These are phyloP conservation scores for Protonibea diacanthus DNA, from an alignment of 2,797 vertebrate species.

Conservation along the genomic window DNA sequence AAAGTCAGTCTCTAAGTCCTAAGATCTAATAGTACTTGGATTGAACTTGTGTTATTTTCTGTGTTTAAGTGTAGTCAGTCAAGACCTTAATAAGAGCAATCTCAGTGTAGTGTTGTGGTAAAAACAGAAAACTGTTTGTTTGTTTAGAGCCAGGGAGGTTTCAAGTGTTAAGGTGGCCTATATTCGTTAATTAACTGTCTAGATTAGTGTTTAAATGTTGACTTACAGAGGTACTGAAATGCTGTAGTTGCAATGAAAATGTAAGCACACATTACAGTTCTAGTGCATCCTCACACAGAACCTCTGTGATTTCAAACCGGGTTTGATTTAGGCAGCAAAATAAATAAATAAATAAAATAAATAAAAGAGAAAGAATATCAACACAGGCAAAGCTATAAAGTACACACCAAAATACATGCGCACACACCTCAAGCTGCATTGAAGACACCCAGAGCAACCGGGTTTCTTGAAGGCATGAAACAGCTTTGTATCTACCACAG, in stretches of 20 bases:
- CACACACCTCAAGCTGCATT: not conserved
- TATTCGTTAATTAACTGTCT: not conserved
- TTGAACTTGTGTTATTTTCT: not conserved
- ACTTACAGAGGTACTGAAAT: not conserved
- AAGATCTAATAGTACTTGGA: not conserved
- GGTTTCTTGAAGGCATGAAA: constrained; percentile 43
- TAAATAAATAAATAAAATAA: not conserved
- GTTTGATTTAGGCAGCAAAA: not conserved
- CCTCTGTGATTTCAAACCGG: not conserved
- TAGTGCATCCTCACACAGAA: not conserved
- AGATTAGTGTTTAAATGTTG: not conserved
- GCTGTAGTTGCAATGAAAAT: not conserved
- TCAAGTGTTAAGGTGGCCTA: not conserved
- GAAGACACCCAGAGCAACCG: not conserved
- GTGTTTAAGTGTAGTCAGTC: not conserved
- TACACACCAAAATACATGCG: not conserved
- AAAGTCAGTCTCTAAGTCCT: not conserved
- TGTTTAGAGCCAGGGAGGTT: not conserved
- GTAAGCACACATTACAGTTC: not conserved
- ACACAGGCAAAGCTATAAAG: not conserved
- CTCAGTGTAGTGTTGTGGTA: not conserved
- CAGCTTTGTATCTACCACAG: constrained; percentile 30
- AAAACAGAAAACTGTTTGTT: not conserved
- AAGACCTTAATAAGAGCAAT: not conserved
- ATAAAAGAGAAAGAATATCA: not conserved